Percentiles rank a stretch among this genome's conserved stretches.
phyloP scores from a whole-genome alignment of 2,113 vertebrate species.

The Tragelaphus scriptus region DNA sequence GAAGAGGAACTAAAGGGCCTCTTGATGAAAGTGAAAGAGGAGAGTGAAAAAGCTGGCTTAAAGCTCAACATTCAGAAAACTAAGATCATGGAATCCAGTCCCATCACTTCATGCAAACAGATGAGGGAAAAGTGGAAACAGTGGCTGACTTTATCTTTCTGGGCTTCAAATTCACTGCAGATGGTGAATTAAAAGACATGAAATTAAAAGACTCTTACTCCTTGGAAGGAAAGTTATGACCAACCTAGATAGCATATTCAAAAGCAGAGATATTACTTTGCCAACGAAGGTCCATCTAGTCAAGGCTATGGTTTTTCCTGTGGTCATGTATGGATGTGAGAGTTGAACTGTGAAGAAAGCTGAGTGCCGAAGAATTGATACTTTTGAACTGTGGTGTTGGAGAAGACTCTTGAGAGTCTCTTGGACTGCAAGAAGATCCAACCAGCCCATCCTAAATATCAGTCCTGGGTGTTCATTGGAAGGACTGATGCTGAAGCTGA shows the following conservation, averaged over 20 bases:
- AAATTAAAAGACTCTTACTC: not conserved
- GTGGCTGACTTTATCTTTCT: not conserved
- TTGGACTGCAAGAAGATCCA: not conserved
- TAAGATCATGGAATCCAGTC: not conserved
- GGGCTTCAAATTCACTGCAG: not conserved
- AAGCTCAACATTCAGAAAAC: not conserved
- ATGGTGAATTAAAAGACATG: not conserved
- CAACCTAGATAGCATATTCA: not conserved
- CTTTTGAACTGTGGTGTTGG: not conserved
- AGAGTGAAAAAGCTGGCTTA: not conserved
- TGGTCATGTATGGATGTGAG: not conserved
- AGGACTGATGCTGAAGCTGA: not conserved
- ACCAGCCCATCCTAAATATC: not conserved
- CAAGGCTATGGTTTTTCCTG: not conserved
- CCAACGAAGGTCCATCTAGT: not conserved
- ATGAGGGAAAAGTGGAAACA: not conserved
- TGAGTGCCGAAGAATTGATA: rapidly evolving
- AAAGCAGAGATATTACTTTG: not conserved
- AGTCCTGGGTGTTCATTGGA: not conserved
- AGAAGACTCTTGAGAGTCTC: not conserved
- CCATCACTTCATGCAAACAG: not conserved
- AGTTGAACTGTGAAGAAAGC: not conserved
- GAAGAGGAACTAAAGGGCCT: not conserved
- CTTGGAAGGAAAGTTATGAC: not conserved
- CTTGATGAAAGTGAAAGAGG: not conserved